Evolutionary conservation across 2,797 vertebrate species (phyloP), one percentile per base, ranked within the genome.

Genomic region (Psittacula echo): DNA sequence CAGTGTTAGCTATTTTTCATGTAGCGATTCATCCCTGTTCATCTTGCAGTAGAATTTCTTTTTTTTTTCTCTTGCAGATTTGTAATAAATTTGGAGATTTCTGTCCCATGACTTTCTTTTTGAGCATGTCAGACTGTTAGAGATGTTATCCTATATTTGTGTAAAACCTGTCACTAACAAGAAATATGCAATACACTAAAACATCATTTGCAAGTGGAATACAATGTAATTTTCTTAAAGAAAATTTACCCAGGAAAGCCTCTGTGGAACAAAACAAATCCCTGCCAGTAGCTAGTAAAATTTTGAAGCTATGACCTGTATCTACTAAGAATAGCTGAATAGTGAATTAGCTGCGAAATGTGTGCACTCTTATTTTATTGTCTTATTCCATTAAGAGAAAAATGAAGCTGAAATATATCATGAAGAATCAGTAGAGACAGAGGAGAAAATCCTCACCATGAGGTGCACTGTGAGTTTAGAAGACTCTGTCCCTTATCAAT

Each of bases 391-490:
- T 74, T 89, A 76, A 86, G 23, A 50, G 21, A 86, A 82, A 64
- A 45, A 42, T 20, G 21, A 67, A 79, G 47, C 24, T 48, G 29
- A 83, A 79, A 27, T 51, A 3, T 71, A 41, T 68, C n/a, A 29
- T 47, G 44, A 70, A 61, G 48, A 48, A 65, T 74, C 64, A 71
- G 18, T 51, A 87, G 42, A 87, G 47, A 50, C 15, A 54, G 53
- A 66, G 26, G 27, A 45, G 68, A 82, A 77, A 70, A 74, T 76
- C 45, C 53, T 54, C 18, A 54, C 54, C 7, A 39, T 7, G 8
- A 75, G n/a, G 45, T 68, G 74, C 82, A 18, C 30, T 81, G n/a
- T 71, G 61, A 93, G 77, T 70, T 95, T 80, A 89, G 70, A 85
- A 84, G 53, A 74, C 42, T 60, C 56, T 60, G 23, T 60, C 58